These are phyloP conservation scores for Zoanthus solanderi DNA, from an alignment of 92 coral and sea anemone species.

Conservation along the genomic window DNA sequence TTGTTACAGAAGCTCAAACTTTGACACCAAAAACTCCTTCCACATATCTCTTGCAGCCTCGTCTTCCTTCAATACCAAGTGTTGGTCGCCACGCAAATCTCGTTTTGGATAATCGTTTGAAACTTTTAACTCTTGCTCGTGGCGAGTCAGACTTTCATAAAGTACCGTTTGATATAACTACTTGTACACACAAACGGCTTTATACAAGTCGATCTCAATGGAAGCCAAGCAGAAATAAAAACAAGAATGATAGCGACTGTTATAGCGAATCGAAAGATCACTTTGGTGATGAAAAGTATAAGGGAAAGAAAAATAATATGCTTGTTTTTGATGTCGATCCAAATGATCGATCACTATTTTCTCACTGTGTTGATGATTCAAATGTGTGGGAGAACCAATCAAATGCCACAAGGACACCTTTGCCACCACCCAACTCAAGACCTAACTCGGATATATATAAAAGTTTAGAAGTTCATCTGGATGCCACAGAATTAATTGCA, in stretches of 20 bases:
- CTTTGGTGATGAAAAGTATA: background rate
- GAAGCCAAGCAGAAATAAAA: constrained; percentile 15
- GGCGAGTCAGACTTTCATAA: constrained; percentile 48
- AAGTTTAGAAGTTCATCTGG: constrained; percentile 33
- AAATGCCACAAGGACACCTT: constrained; percentile 52
- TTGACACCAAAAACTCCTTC: constrained; percentile 70
- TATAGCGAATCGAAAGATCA: background rate
- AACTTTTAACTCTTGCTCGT: constrained; percentile 77
- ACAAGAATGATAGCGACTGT: background rate
- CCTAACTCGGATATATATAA: constrained; percentile 61
- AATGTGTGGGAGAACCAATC: constrained; percentile 40
- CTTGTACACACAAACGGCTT: constrained; percentile 54
- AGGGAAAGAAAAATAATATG: constrained; percentile 46
- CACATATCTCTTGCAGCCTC: constrained; percentile 79
- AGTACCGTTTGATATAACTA: constrained; percentile 8
- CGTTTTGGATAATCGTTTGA: constrained; percentile 77
- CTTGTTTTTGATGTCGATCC: constrained; percentile 86
- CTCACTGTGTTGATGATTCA: constrained; percentile 53
- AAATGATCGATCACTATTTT: constrained; percentile 77
- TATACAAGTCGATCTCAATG: constrained; percentile 50
- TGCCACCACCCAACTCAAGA: constrained; percentile 89
- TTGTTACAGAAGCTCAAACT: constrained; percentile 60
- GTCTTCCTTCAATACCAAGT: constrained; percentile 93
- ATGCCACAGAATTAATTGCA: background rate
- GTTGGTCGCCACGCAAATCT: constrained; percentile 77